Evolutionary conservation across 2,797 vertebrate genomes (phyloP).

Genomic region (Notoglanidium macrostoma): DNA sequence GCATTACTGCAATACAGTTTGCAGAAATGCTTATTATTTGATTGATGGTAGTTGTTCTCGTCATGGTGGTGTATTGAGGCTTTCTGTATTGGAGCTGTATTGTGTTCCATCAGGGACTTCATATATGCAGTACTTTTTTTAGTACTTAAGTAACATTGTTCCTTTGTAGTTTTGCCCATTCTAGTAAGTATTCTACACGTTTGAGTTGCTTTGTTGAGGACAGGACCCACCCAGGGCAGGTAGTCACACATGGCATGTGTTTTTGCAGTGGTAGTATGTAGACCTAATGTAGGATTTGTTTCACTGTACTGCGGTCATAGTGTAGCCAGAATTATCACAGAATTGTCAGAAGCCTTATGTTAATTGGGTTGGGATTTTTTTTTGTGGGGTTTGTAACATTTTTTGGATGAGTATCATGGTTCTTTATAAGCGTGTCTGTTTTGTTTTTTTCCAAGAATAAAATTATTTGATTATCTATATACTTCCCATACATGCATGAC

Average conservation of each 20-base stretch:
- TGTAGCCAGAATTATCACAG: slow-evolving; percentile 5
- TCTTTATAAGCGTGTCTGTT: slow-evolving; percentile 79
- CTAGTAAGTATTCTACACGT: not conserved
- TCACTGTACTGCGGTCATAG: not conserved
- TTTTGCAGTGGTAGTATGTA: slow-evolving; percentile 36
- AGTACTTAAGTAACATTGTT: slow-evolving; percentile 20
- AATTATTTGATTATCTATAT: slow-evolving; percentile 8
- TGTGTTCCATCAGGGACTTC: slow-evolving; percentile 5
- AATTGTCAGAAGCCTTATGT: slow-evolving; percentile 13
- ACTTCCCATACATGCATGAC: not conserved
- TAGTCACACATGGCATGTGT: slow-evolving; percentile 12
- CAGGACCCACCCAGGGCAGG: not conserved
- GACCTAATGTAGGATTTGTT: slow-evolving; percentile 22
- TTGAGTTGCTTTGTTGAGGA: not conserved
- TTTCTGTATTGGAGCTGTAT: slow-evolving; percentile 32
- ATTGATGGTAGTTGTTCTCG: slow-evolving; percentile 16
- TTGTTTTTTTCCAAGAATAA: slow-evolving; percentile 65
- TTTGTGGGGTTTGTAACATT: slow-evolving; percentile 24
- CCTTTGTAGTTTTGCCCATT: slow-evolving; percentile 19
- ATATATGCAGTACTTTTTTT: slow-evolving; percentile 34
- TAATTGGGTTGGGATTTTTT: slow-evolving; percentile 8
- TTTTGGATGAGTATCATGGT: slow-evolving; percentile 77
- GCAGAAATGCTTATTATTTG: not conserved
- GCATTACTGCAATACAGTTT: not conserved
- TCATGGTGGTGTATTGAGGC: slow-evolving; percentile 34